These are phyloP conservation scores for Xyliphius kryptos DNA, from an alignment of 2,113 vertebrate genomes.

Conservation along the genomic window DNA sequence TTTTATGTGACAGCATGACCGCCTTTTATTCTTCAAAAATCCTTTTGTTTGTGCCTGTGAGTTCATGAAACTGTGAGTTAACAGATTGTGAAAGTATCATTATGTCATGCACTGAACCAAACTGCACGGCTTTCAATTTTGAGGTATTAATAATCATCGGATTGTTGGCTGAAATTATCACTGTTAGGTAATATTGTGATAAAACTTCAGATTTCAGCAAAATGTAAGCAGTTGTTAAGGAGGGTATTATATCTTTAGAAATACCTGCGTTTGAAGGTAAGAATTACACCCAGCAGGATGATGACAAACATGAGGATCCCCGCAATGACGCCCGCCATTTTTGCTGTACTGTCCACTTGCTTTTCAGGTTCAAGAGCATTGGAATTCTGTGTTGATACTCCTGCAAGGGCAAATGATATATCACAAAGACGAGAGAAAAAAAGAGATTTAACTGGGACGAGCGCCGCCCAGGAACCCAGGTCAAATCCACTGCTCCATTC, in stretches of 20 bases:
- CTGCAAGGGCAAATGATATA: slow-evolving; percentile 57
- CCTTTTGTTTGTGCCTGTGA: too few relatives aligned
- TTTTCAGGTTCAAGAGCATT: slow-evolving; percentile 93
- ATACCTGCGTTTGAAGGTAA: slow-evolving; percentile 96
- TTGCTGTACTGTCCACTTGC: slow-evolving; percentile 89
- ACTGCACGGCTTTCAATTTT: too few relatives aligned
- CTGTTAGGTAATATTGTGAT: too few relatives aligned
- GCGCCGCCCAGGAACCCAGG: slow-evolving; percentile 21
- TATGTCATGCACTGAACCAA: too few relatives aligned
- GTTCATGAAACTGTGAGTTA: too few relatives aligned
- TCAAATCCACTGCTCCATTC: slow-evolving; percentile 27
- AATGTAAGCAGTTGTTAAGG: not conserved
- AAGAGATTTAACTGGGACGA: slow-evolving; percentile 36
- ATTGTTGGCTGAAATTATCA: too few relatives aligned
- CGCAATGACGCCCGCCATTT: slow-evolving; percentile 91
- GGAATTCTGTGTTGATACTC: slow-evolving; percentile 91
- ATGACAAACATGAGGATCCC: slow-evolving; percentile 96
- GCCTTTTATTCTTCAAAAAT: too few relatives aligned
- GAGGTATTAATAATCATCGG: too few relatives aligned
- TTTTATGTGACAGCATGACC: too few relatives aligned
- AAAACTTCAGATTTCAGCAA: too few relatives aligned
- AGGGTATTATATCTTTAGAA: slow-evolving; percentile 8
- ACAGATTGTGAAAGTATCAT: too few relatives aligned
- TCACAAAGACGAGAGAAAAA: slow-evolving; percentile 39
- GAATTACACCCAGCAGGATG: slow-evolving; percentile 87